Evolutionary conservation across 2,888 invertebrate genomes (phyloP).

Genomic region (Phymatocera aterrima): DNA sequence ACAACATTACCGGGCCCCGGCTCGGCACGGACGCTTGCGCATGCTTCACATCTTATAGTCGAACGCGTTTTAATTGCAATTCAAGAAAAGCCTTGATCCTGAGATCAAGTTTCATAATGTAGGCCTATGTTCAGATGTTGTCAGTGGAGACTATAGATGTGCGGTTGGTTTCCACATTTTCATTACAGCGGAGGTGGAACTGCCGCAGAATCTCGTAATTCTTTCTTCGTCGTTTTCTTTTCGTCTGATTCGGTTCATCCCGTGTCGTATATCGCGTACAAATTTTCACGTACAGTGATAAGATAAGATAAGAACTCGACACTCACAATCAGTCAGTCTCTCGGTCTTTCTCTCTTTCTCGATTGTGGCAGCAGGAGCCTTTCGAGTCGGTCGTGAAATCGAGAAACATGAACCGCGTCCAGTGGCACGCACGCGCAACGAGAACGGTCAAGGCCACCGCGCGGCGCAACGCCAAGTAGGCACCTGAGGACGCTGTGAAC

Average conservation of each 20-base stretch:
- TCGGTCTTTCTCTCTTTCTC: not conserved
- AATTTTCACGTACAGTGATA: too few relatives aligned
- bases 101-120: slow-evolving; percentile 33
- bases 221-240: too few relatives aligned
- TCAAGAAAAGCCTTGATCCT: slow-evolving; percentile 23
- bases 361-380: not conserved
- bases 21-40: not conserved
- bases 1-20: not conserved
- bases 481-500: slow-evolving; percentile 33
- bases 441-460: slow-evolving; percentile 51
- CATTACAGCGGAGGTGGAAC: too few relatives aligned
- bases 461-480: slow-evolving; percentile 31
- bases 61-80: slow-evolving; percentile 33
- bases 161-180: not conserved
- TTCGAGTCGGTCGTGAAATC: slow-evolving; percentile 42
- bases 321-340: not conserved
- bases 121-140: not conserved
- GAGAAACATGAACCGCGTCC: slow-evolving; percentile 47
- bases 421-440: slow-evolving; percentile 46
- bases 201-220: not conserved
- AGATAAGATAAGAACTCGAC: too few relatives aligned
- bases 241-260: too few relatives aligned
- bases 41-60: not conserved
- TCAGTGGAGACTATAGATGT: not conserved
- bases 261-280: too few relatives aligned